Percentiles rank a stretch among this genome's conserved stretches.
Conservation (phyloP, 2,113 vertebrate species). For the Scomber scombrus region DNA sequence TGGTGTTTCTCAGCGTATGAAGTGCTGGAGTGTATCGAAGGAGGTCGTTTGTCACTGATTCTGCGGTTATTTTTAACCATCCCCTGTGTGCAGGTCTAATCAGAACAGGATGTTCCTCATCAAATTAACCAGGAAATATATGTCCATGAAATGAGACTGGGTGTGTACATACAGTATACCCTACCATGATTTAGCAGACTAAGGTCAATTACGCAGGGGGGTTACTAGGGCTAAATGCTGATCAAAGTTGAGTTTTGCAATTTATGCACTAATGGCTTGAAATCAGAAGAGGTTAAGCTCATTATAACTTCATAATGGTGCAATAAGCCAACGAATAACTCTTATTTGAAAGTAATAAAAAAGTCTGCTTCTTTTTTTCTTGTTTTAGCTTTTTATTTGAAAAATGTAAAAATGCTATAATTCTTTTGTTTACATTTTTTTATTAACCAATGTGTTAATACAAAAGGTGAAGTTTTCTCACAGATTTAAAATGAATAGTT, state of each 20-base stretch:
- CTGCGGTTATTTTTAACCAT: conserved; percentile 80
- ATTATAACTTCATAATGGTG: conserved; percentile 20
- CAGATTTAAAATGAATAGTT: background rate
- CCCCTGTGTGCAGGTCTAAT: conserved; percentile 77
- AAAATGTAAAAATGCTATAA: background rate
- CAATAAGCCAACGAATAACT: conserved; percentile 19
- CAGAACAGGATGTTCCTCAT: conserved; percentile 81
- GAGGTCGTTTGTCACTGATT: conserved; percentile 81
- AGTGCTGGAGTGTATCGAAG: conserved; percentile 58
- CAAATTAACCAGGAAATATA: conserved; percentile 76
- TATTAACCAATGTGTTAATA: background rate
- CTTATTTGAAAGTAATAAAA: conserved; percentile 18
- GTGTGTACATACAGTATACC: conserved; percentile 37
- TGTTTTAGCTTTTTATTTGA: background rate
- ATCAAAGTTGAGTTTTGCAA: conserved; percentile 15
- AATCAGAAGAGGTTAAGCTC: conserved; percentile 12
- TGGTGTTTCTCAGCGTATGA: conserved; percentile 22
- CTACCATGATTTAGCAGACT: conserved; percentile 34
- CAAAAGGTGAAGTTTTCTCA: background rate
- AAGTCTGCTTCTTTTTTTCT: background rate
- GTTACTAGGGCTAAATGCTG: conserved; percentile 33
- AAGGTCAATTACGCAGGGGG: conserved; percentile 39
- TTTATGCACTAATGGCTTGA: conserved; percentile 15
- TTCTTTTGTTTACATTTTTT: no score
- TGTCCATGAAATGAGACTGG: conserved; percentile 60